Percentiles rank a stretch among this genome's conserved stretches.
phyloP scores from a whole-genome alignment of 2,888 invertebrate species.

The Phyllotreta cruciferae region DNA sequence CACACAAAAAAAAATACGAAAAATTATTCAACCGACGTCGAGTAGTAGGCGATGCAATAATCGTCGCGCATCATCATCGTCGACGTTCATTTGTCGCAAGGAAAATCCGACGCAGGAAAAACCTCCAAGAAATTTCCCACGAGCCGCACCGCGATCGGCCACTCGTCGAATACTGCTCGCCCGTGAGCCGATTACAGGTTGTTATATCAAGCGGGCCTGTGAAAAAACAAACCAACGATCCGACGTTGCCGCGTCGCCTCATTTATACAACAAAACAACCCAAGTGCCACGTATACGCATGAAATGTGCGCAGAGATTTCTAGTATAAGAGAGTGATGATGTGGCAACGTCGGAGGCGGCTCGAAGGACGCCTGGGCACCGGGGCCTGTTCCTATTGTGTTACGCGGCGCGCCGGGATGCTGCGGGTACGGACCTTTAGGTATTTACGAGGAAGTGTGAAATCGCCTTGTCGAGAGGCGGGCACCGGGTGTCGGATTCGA shows the following conservation, averaged over 20 bases:
- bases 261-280: too few relatives aligned
- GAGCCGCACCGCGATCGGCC: slow-evolving; percentile 24
- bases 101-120: slow-evolving; percentile 9
- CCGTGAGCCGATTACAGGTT: slow-evolving; percentile 57
- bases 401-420: slow-evolving; percentile 41
- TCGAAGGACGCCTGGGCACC: too few relatives aligned
- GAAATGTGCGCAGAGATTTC: too few relatives aligned
- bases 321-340: too few relatives aligned
- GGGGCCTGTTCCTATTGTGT: slow-evolving; percentile 50
- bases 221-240: slow-evolving; percentile 54
- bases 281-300: too few relatives aligned
- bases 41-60: slow-evolving; percentile 44
- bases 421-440: slow-evolving; percentile 18
- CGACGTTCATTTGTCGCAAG: slow-evolving; percentile 41
- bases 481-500: slow-evolving; percentile 19
- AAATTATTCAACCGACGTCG: slow-evolving; percentile 37
- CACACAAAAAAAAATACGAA: slow-evolving; percentile 37
- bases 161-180: slow-evolving; percentile 45
- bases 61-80: slow-evolving; percentile 43
- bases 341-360: slow-evolving; percentile 12
- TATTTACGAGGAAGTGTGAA: slow-evolving; percentile 39
- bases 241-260: background rate
- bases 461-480: slow-evolving; percentile 21
- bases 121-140: background rate
- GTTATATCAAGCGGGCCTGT: slow-evolving; percentile 55